These are phyloP conservation scores for Acleris holmiana DNA, from an alignment of 2,888 invertebrate genomes.

Conservation along the genomic window DNA sequence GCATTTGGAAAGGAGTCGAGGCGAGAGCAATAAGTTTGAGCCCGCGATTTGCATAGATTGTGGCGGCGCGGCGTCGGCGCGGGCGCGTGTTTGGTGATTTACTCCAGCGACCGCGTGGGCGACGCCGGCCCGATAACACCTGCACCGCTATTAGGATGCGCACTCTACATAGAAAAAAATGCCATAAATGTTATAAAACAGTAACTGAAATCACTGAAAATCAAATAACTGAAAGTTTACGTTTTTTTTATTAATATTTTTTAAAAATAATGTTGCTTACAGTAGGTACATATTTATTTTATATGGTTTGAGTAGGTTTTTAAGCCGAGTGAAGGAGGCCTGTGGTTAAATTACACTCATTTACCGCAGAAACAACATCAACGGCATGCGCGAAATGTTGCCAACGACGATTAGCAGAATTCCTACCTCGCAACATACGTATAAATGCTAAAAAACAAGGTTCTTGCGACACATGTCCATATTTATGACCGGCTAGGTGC, in stretches of 20 bases:
- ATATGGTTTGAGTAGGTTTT: conserved; percentile 38
- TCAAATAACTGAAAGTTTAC: no score
- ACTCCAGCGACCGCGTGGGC: conserved; percentile 58
- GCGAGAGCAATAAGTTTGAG: conserved; percentile 83
- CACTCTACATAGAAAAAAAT: conserved; percentile 38
- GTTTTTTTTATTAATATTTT: no score
- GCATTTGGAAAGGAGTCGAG: conserved; percentile 82
- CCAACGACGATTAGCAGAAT: conserved; percentile 79
- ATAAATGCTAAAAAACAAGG: conserved; percentile 77
- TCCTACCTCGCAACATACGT: conserved; percentile 75
- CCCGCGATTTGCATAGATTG: conserved; percentile 82
- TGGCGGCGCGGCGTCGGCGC: conserved; percentile 50
- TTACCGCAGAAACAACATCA: conserved; percentile 69
- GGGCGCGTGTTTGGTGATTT: conserved; percentile 69
- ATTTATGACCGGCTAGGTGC: conserved; percentile 48
- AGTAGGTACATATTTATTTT: conserved; percentile 9
- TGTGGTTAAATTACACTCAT: conserved; percentile 77
- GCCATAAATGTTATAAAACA: conserved; percentile 12
- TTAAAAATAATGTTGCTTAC: no score
- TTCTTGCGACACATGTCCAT: conserved; percentile 64
- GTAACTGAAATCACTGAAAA: not conserved
- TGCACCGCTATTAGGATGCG: conserved; percentile 46
- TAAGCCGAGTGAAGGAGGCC: conserved; percentile 54
- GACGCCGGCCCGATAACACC: conserved; percentile 56
- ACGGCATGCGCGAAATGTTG: conserved; percentile 75